Evolutionary conservation across 2,113 vertebrate species (phyloP), one percentile per base, ranked within the genome.

Genomic region (Lamprotornis superbus): DNA sequence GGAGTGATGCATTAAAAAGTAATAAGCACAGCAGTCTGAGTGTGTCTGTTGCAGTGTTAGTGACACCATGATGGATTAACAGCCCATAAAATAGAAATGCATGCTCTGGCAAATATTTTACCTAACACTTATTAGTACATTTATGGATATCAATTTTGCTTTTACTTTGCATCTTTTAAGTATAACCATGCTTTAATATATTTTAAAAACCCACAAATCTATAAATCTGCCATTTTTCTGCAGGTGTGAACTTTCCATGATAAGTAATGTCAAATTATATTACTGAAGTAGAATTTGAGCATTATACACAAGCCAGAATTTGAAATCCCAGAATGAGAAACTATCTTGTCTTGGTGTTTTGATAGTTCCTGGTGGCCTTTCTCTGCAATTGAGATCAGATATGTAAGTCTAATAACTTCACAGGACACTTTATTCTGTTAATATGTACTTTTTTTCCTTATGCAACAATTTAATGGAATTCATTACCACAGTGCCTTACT

Each of bases 1-100:
- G 75, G 91, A 97, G 80, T 61, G 87, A 91, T 95, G 75, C 85
- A 91, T 98, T 98, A 97, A 96, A 97, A 97, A 96, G 94, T 96
- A 97, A 97, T 94, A 71, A 94, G 96, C 42, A 56, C 87, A 64
- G 67, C 87, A n/a, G 64, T 84, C 80, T 91, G 95, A 95, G 61
- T 94, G 86, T 88, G 87, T 95, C 95, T 94, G 80, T 96, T 90
- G 83, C 86, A 95, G 70, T 91, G 86, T 85, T 95, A 97, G 71
- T 93, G 92, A 95, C 96, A 93, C 35, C 28, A 23, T 96, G 97
- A 97, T 97, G 91, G 68, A 97, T 97, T 96, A 97, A 95, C 55
- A 93, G 83, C 71, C 89, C 83, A 74, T 80, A 93, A 93, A 94
- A 79, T 84, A 86, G 87, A 96, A 98, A 97, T 64, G 56, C 80